Evolutionary conservation across 2,888 invertebrate genomes (phyloP), one percentile per base, ranked within the genome.

Genomic region (Spodoptera picta): DNA sequence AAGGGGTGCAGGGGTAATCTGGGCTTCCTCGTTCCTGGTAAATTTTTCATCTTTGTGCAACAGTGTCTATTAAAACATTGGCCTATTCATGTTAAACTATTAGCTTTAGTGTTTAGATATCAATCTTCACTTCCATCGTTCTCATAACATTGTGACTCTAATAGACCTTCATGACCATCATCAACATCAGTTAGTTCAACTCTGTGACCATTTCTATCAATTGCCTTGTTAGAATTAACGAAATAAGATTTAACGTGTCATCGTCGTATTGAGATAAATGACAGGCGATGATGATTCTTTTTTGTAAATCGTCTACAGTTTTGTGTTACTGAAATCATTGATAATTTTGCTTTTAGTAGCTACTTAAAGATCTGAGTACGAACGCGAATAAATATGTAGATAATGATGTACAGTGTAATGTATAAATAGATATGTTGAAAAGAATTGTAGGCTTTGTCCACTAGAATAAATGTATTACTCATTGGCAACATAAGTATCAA

Each of bases 231-330:
- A 49, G 64, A 73, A 79, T 77, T 77, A 79, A 79, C 64, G 68
- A 77, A 79, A 77, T 69, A 71, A 57, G 41, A 77, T 79, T 68
- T 62, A 69, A 52, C 51, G 27, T 60, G 69, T 68, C 71, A 47
- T 42, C 52, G 43, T 19, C 11, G 49, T 48, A 73, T 77, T 67
- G 60, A 54, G 68, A 80, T 66, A 71, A 69, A 80, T 80, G 65
- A 66, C 14, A 14, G 9, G n/a, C 51, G 45, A 71, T 79, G 79
- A 79, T 69, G 48, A 63, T 71, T 68, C 4, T 66, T 79, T 79
- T 73, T 70, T 79, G 69, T 77, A 79, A 79, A 75, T 77, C 65
- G 73, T 77, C 69, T 77, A 74, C 36, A 36, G 1, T 36, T 36
- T 36, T 7, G 9, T 36, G 9, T 36, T 2, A 36, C 36, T 36